Evolutionary conservation across 1,140 invertebrate genomes (phyloP).

Genomic region (Dufourea novaeangliae): DNA sequence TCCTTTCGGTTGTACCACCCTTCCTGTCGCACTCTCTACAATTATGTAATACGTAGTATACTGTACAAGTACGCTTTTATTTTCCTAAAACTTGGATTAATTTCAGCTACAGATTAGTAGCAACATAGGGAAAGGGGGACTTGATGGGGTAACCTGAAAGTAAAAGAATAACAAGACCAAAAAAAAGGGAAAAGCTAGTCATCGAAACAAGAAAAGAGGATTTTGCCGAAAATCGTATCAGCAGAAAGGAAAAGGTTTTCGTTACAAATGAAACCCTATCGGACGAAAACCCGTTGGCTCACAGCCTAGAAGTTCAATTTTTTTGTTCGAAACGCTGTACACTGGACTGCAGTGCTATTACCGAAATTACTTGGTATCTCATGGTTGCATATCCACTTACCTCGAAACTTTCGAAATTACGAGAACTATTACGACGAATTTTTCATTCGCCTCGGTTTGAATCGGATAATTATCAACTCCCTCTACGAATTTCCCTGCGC

Average conservation of each 20-base stretch:
- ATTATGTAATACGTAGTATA: no score
- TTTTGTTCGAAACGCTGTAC: conserved; percentile 13
- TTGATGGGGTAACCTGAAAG: not conserved
- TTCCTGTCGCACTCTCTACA: no score
- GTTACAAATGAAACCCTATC: conserved; percentile 18
- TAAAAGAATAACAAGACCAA: not conserved
- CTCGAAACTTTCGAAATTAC: conserved; percentile 50
- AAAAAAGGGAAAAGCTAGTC: not conserved
- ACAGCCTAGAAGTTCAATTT: conserved; percentile 25
- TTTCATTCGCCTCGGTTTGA: conserved; percentile 2
- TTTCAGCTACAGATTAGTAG: no score
- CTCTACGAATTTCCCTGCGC: not conserved
- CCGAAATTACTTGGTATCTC: conserved; percentile 47
- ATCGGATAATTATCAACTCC: conserved; percentile 31
- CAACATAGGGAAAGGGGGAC: no score
- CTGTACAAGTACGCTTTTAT: no score
- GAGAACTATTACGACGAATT: conserved; percentile 30
- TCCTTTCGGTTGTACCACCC: no score
- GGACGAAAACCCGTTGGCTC: conserved; percentile 9
- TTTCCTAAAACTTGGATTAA: no score
- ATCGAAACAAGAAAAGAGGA: not conserved
- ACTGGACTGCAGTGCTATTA: conserved; percentile 41
- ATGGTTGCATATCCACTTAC: not conserved
- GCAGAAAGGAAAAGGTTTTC: not conserved
- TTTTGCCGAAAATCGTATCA: not conserved